Base-by-base conservation (phyloP, 2,797 vertebrate species). In the Arremon aurantiirostris region DNA sequence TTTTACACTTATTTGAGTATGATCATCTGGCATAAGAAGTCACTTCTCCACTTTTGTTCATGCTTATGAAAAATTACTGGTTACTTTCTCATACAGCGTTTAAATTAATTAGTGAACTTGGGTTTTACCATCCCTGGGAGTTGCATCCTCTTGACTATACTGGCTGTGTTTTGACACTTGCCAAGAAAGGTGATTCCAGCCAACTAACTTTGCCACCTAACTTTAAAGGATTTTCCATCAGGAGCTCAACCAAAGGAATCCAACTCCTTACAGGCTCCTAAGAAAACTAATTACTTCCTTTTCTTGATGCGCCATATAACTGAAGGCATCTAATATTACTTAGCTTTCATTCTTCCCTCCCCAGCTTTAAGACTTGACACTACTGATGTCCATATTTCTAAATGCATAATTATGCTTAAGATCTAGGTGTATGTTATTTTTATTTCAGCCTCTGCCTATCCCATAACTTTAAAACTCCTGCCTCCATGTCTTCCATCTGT, bases 361-460 rank as follows among this genome's bases (percentile, higher is more conserved):
- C 11, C 30, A 71, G 0, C 55, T 79, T 92, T 71, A 87, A 83
- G 57, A 81, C 35, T 24, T 39, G 57, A 60, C 50, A 59, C 8
- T 71, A 21, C 0, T 39, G 28, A 82, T 42, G n/a, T 32, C 50
- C 32, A 4, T 47, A 57, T 61, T 87, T 85, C 65, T 60, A 24
- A 8, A 86, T 8, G 18, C 19, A 68, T 42, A 66, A 90, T 52
- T 26, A 75, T 0, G 0, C 22, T 72, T 46, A 81, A 69, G 22
- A 69, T 35, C 22, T 63, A 86, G 26, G 60, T 93, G 78, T 47
- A 44, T 0, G 0, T 22, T 61, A 10, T 14, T 70, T 53, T 14
- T 75, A 59, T 77, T 87, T 89, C 69, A 94, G 81, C 46, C 35
- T 85, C 83, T 94, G 75, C 41, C 52, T 84, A 79, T 94, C 63